A percentile compares a stretch with the other conserved stretches of the same genome.
These are phyloP conservation scores for Keiferia lycopersicella DNA, from an alignment of 2,888 invertebrate species.

Conservation along the genomic window DNA sequence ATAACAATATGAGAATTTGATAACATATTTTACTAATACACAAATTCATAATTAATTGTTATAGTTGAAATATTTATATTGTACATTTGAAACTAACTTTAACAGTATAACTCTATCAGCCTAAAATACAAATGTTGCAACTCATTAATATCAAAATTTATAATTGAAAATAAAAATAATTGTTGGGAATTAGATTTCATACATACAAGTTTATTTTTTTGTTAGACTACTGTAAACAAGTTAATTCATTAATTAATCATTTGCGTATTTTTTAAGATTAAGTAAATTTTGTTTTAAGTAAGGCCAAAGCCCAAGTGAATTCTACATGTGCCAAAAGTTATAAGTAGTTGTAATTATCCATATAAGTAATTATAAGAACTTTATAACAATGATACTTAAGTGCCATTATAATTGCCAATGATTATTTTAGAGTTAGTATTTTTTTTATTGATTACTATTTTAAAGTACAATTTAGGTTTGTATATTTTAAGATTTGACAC, in stretches of 20 bases:
- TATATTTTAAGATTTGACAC: neutral
- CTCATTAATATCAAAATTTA: neutral
- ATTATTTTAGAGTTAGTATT: slow-evolving; percentile 24
- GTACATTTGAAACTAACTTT: slow-evolving; percentile 32
- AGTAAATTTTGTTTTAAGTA: slow-evolving; percentile 21
- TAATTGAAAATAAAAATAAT: neutral
- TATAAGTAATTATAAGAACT: slow-evolving; percentile 28
- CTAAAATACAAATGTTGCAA: neutral
- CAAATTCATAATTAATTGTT: slow-evolving; percentile 9
- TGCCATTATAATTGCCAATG: slow-evolving; percentile 32
- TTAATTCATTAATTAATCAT: neutral
- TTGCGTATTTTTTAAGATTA: neutral
- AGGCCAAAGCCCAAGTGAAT: slow-evolving; percentile 69
- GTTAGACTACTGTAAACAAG: too few relatives aligned
- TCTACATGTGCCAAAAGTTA: slow-evolving; percentile 70
- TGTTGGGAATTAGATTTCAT: neutral
- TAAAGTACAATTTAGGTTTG: too few relatives aligned
- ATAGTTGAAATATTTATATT: slow-evolving; percentile 26
- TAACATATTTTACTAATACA: slow-evolving; percentile 19
- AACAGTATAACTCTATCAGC: slow-evolving; percentile 23
- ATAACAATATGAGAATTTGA: slow-evolving; percentile 14
- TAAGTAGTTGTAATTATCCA: slow-evolving; percentile 17
- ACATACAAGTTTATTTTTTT: too few relatives aligned
- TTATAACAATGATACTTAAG: neutral
- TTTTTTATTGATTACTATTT: slow-evolving; percentile 17